Evolutionary conservation across 2,113 vertebrate genomes (phyloP).

Genomic region (Gymnorhina tibicen): DNA sequence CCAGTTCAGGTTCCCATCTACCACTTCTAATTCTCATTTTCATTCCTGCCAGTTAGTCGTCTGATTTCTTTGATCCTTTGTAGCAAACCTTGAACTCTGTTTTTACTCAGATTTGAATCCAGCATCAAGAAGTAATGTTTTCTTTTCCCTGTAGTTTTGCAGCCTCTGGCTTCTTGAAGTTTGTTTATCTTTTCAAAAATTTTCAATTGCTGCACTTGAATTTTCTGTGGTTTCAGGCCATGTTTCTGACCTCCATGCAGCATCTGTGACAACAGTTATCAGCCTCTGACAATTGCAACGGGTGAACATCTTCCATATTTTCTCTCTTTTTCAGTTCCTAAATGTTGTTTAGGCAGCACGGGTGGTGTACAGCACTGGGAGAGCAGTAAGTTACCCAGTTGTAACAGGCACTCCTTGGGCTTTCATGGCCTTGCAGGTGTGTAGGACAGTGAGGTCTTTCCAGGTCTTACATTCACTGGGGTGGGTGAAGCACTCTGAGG

Average conservation of each 20-base stretch:
- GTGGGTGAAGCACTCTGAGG: neutral
- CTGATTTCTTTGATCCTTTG: constrained; percentile 57
- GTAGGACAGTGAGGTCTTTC: neutral
- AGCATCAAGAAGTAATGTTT: neutral
- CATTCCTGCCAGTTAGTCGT: constrained; percentile 48
- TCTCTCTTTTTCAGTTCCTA: neutral
- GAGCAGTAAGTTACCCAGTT: neutral
- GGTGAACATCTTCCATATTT: neutral
- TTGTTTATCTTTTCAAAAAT: neutral
- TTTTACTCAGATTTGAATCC: constrained; percentile 61
- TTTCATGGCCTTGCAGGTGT: neutral
- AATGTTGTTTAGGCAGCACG: neutral
- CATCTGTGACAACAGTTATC: neutral
- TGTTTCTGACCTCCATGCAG: neutral
- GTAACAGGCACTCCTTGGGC: neutral
- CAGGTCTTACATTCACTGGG: neutral
- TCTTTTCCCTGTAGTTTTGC: constrained; percentile 14
- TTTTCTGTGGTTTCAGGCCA: neutral
- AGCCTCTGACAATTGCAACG: neutral
- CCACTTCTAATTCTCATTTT: constrained; percentile 53
- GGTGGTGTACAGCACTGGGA: neutral
- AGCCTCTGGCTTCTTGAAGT: constrained; percentile 19
- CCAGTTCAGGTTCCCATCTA: constrained; percentile 30
- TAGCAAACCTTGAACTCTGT: constrained; percentile 38
- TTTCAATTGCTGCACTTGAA: neutral